Evolutionary conservation across 2,888 invertebrate genomes (phyloP).

Genomic region (Deroplatys truncata): DNA sequence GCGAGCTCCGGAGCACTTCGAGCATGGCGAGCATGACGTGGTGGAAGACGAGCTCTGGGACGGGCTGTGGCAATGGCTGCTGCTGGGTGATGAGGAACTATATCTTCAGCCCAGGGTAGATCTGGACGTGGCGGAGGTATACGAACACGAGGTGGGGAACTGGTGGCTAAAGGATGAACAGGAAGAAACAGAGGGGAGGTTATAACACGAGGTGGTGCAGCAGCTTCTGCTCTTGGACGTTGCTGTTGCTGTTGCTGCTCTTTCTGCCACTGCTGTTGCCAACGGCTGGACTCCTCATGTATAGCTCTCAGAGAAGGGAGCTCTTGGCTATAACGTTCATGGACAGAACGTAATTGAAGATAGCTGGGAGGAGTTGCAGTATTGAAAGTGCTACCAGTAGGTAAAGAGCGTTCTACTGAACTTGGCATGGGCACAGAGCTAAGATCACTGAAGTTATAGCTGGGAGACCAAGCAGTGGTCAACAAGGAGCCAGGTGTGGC

Average conservation of each 20-base stretch:
- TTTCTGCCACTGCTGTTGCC: slow-evolving; percentile 25
- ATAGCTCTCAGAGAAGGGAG: slow-evolving; percentile 66
- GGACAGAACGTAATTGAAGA: slow-evolving; percentile 59
- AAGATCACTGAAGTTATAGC: slow-evolving; percentile 75
- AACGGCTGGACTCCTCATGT: slow-evolving; percentile 55
- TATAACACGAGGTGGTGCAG: slow-evolving; percentile 23
- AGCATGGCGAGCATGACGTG: slow-evolving; percentile 61
- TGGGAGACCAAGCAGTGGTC: slow-evolving; percentile 58
- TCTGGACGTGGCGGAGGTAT: slow-evolving; percentile 49
- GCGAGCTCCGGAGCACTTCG: slow-evolving; percentile 64
- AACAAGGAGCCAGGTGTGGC: slow-evolving; percentile 16
- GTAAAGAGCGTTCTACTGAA: slow-evolving; percentile 70
- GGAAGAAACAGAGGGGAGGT: slow-evolving; percentile 49
- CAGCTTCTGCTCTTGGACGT: slow-evolving; percentile 35
- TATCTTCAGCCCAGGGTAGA: slow-evolving; percentile 3
- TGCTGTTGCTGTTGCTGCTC: slow-evolving; percentile 36
- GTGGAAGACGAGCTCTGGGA: slow-evolving; percentile 61
- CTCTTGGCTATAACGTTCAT: slow-evolving; percentile 68
- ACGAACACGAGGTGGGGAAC: slow-evolving; percentile 40
- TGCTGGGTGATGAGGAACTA: slow-evolving; percentile 39
- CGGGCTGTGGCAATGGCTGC: slow-evolving; percentile 43
- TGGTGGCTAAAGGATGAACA: slow-evolving; percentile 59
- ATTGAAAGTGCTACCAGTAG: slow-evolving; percentile 37
- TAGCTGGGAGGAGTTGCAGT: slow-evolving; percentile 56
- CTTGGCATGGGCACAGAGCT: slow-evolving; percentile 81